phyloP scores from a whole-genome alignment of 2,797 vertebrate genomes.

The Ispidina picta region DNA sequence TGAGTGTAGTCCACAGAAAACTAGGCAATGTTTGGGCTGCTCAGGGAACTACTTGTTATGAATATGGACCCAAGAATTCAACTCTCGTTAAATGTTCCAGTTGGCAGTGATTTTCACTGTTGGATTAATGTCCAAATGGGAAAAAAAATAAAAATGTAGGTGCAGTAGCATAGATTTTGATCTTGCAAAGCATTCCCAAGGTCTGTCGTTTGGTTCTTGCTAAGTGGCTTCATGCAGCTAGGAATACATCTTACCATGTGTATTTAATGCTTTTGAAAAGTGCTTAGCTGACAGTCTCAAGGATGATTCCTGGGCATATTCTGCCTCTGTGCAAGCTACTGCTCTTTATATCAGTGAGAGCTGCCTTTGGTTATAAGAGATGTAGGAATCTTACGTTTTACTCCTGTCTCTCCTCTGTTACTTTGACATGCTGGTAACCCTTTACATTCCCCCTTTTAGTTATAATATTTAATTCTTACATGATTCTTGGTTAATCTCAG shows the following conservation, averaged over 20 bases:
- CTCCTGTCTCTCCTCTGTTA: neutral
- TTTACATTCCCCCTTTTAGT: neutral
- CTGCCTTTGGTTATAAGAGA: neutral
- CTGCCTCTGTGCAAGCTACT: neutral
- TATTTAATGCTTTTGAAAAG: constrained; percentile 32
- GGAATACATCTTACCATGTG: neutral
- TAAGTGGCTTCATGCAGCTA: constrained; percentile 27
- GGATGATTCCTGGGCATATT: neutral
- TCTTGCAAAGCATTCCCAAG: neutral
- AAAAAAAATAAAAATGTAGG: neutral
- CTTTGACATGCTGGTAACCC: neutral
- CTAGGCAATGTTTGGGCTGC: neutral
- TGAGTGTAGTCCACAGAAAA: neutral
- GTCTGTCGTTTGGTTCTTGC: constrained; percentile 14
- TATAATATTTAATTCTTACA: neutral
- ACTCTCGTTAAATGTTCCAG: neutral
- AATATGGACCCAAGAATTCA: neutral
- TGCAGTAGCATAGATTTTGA: neutral
- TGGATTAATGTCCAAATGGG: neutral
- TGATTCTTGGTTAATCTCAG: neutral
- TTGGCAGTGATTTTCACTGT: constrained; percentile 6
- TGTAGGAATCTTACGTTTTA: neutral
- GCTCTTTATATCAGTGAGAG: neutral
- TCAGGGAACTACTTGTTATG: neutral
- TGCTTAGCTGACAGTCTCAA: constrained; percentile 14